Percentiles rank a stretch among this genome's conserved stretches.
Conservation (phyloP, 2,113 vertebrate genomes). For the Machaerirhynchus nigripectus region DNA sequence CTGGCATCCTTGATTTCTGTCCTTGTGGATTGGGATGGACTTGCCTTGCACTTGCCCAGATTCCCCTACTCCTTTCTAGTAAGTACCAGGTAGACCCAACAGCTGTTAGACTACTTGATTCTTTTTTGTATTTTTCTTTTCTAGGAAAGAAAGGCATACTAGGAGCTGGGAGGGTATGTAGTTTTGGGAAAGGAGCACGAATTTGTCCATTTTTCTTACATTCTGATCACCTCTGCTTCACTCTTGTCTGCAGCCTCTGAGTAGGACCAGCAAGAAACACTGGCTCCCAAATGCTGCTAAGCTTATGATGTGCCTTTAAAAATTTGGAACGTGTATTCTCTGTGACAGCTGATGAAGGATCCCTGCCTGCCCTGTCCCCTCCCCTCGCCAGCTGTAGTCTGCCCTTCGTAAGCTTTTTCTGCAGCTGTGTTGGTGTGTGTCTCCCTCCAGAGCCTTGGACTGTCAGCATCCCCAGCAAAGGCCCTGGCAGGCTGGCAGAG, state of each 20-base stretch:
- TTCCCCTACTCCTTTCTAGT: not conserved
- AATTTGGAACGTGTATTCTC: not conserved
- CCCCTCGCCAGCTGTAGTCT: conserved; percentile 17
- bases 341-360: conserved; percentile 34
- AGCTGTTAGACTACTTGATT: not conserved
- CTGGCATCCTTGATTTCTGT: not conserved
- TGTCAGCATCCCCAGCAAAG: not conserved
- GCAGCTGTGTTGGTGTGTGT: conserved; percentile 30
- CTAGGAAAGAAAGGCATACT: conserved; percentile 30
- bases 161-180: not conserved
- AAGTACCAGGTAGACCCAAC: not conserved
- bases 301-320: conserved; percentile 63
- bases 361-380: conserved; percentile 32
- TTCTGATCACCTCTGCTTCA: conserved; percentile 9
- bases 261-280: conserved; percentile 36
- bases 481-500: not conserved
- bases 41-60: conserved; percentile 23
- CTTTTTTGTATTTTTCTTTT: not conserved
- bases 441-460: not conserved
- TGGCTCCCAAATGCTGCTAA: conserved; percentile 59
- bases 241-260: conserved; percentile 46
- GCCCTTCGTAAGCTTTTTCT: conserved; percentile 2
- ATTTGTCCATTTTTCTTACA: conserved; percentile 11
- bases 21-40: not conserved
- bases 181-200: conserved; percentile 1